These are phyloP conservation scores for Hormaphis cornu DNA, from an alignment of 1,140 invertebrate species.

Conservation along the genomic window DNA sequence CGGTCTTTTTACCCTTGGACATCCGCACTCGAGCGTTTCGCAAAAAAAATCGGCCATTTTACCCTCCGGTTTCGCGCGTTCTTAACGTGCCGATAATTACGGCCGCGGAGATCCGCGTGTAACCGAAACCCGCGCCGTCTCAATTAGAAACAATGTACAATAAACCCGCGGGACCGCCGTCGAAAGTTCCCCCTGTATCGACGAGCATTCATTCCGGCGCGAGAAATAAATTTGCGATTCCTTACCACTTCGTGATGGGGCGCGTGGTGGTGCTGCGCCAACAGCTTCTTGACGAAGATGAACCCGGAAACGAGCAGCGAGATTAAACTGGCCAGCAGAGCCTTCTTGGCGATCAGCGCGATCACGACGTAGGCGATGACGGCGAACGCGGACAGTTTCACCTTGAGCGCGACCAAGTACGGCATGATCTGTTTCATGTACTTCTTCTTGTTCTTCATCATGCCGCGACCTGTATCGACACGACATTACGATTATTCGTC, in stretches of 20 bases:
- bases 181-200: too few species aligned
- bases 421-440: constrained; percentile 50
- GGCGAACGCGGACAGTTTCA: constrained; percentile 50
- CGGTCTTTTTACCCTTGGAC: too few species aligned
- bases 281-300: constrained; percentile 48
- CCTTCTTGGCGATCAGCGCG: constrained; percentile 56
- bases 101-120: too few species aligned
- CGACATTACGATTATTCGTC: neutral
- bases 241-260: constrained; percentile 35
- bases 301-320: constrained; percentile 54
- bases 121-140: too few species aligned
- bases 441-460: constrained; percentile 50
- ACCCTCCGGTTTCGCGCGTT: too few species aligned
- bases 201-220: too few species aligned
- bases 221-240: too few species aligned
- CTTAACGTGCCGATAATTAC: too few species aligned
- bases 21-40: too few species aligned
- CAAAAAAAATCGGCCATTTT: too few species aligned
- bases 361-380: constrained; percentile 51
- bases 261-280: constrained; percentile 40
- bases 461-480: constrained; percentile 46
- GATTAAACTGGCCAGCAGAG: constrained; percentile 51
- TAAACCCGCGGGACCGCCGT: too few species aligned
- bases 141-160: too few species aligned
- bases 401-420: constrained; percentile 50